Percentiles rank a stretch among this genome's conserved stretches.
Evolutionary conservation across 2,113 vertebrate genomes (phyloP).

Genomic region (Dermatemys mawii): DNA sequence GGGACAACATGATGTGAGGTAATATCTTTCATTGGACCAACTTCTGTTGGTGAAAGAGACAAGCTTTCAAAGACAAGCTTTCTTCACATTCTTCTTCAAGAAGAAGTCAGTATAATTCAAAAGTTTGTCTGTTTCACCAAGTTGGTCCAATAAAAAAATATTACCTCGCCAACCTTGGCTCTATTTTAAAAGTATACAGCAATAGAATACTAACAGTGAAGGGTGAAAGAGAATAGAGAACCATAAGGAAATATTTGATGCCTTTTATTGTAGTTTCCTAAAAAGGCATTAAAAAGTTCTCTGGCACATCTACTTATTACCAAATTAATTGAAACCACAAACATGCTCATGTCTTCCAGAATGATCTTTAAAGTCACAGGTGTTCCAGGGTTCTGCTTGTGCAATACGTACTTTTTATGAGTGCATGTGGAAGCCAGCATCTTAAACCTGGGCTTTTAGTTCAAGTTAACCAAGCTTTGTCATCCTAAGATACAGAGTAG

Average conservation of each 20-base stretch:
- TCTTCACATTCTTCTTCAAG: neutral
- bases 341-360: neutral
- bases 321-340: neutral
- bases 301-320: neutral
- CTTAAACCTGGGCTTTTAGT: neutral
- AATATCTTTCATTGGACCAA: neutral
- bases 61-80: neutral
- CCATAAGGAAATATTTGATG: neutral
- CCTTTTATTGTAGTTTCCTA: neutral
- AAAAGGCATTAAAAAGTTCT: constrained; percentile 7
- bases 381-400: constrained; percentile 24
- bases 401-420: neutral
- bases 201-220: neutral
- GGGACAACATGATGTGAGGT: neutral
- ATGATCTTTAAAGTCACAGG: constrained; percentile 1
- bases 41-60: neutral
- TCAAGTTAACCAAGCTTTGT: neutral
- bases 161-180: neutral
- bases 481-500: neutral
- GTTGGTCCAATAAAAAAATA: neutral
- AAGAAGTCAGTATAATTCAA: neutral
- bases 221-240: neutral
- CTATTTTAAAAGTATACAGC: neutral
- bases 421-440: constrained; percentile 15
- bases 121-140: neutral